Evolutionary conservation across 1,140 invertebrate genomes (phyloP), one percentile per base, ranked within the genome.

Genomic region (Trinorchestia longiramus): DNA sequence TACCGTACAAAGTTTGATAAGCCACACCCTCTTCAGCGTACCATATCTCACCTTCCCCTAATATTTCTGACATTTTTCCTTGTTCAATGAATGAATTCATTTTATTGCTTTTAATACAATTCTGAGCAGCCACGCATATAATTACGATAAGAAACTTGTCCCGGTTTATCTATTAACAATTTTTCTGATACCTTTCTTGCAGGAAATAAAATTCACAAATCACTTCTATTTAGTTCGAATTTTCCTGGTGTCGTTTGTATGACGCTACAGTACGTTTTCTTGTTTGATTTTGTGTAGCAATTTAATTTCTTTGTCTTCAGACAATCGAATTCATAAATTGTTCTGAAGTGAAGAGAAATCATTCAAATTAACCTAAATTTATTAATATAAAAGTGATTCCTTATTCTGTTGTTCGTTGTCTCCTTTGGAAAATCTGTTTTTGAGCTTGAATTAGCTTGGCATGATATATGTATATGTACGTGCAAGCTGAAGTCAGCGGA

Each of bases 1-100:
- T 94, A 94, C 92, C 43, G 3, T 45, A 28, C 11, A 8, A 0
- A 47, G 43, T 17, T n/a, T 47, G 92, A 94, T 94, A 94, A 94
- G 92, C 92, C 36, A 0, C 36, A n/a, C 19, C 43, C 44, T 40
- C 92, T n/a, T 6, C 44, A 19, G 36, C 3, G 36, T 40, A 17
- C 40, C 43, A 6, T 40, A 45, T 94, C 43, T 43, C 44, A n/a
- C 43, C 43, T 40, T 94, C 8, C 43, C 19, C 8, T 42, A 44
- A 94, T 94, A 45, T 45, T 94, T 43, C 41, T 40, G 40, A 42
- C 44, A 45, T 15, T 94, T 94, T 94, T 94, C 92, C 92, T 94
- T n/a, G 40, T 94, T 43, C 3, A 0, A 0, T 94, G 92, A 94
- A 94, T 94, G 92, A 47, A 94, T 77, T 77, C 1, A 77, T 36